phyloP scores from a whole-genome alignment of 2,888 invertebrate species.

The Tipula helvola region DNA sequence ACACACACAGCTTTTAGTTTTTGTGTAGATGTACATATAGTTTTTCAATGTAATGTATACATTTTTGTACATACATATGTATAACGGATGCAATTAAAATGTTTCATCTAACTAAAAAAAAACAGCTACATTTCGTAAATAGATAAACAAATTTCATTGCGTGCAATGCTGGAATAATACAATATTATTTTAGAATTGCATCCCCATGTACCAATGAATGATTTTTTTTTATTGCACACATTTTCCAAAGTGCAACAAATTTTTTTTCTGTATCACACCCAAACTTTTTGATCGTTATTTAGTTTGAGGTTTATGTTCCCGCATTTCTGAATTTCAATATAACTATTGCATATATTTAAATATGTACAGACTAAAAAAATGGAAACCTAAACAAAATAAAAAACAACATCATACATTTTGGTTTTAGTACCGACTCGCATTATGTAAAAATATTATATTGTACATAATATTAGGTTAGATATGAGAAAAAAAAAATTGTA shows the following conservation, averaged over 20 bases:
- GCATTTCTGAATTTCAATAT: not conserved
- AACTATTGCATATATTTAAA: not conserved
- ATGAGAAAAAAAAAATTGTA: not conserved
- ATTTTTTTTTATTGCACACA: not conserved
- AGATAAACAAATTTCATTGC: not conserved
- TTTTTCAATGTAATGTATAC: not conserved
- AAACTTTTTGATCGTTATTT: not conserved
- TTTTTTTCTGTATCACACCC: not conserved
- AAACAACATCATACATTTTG: too few relatives aligned
- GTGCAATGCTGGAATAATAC: not conserved
- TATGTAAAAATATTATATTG: not conserved
- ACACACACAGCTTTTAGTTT: not conserved
- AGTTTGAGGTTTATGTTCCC: not conserved
- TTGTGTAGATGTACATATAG: not conserved
- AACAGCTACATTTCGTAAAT: not conserved
- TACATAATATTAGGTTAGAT: not conserved
- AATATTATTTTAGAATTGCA: not conserved
- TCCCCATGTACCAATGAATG: not conserved
- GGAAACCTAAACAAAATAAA: too few relatives aligned
- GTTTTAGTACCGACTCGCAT: not conserved
- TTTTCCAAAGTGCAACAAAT: not conserved
- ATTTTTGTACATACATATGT: too few relatives aligned
- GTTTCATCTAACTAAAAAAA: not conserved
- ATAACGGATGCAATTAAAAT: not conserved
- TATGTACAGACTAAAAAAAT: not conserved